phyloP scores from a whole-genome alignment of 2,113 vertebrate genomes.

The Dolichallabes microphthalmus region DNA sequence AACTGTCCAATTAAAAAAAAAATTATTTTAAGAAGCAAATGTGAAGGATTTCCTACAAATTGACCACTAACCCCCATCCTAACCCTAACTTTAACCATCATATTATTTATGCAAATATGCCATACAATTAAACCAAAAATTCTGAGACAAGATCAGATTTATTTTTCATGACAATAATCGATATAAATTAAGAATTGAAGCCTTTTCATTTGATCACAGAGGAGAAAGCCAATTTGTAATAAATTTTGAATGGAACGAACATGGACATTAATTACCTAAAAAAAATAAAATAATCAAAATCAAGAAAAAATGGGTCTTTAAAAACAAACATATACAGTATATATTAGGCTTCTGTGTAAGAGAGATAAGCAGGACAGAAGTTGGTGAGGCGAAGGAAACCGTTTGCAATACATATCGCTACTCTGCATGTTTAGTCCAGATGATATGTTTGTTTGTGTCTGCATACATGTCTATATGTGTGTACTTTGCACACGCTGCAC shows the following conservation, averaged over 20 bases:
- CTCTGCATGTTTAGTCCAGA: background rate
- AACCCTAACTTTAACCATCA: background rate
- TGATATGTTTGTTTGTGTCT: conserved; percentile 4
- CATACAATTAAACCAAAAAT: background rate
- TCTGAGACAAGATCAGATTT: background rate
- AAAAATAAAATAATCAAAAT: background rate
- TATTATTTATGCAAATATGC: background rate
- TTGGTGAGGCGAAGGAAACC: background rate
- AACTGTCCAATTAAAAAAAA: background rate
- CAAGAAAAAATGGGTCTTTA: background rate
- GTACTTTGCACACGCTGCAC: conserved; percentile 20
- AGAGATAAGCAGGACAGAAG: background rate
- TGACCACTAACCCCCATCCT: background rate
- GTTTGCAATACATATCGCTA: background rate
- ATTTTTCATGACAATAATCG: too few relatives aligned
- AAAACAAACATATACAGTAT: background rate
- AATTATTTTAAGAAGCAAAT: background rate
- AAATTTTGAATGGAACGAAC: background rate
- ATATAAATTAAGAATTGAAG: too few relatives aligned
- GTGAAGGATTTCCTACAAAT: background rate
- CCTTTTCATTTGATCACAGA: background rate
- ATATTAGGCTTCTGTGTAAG: background rate
- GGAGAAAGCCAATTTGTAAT: background rate
- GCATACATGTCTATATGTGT: conserved; percentile 28
- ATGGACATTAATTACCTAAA: background rate